A percentile compares a stretch with the other conserved stretches of the same genome.
Evolutionary conservation across 1,140 invertebrate species (phyloP).

Genomic region (Aphelinus atriplicis): DNA sequence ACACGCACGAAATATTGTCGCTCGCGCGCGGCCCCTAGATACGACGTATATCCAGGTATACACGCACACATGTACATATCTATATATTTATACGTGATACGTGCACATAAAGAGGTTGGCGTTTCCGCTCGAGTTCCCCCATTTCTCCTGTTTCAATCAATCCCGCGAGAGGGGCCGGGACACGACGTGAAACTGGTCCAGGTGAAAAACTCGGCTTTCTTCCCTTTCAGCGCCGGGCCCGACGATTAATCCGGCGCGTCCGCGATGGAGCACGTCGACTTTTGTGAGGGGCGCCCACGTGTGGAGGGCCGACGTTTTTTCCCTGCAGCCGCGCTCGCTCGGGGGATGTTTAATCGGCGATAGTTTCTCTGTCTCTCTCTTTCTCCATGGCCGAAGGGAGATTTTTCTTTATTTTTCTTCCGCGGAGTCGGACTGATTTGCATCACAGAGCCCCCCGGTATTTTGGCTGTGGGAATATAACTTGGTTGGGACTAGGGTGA

Average conservation of each 20-base stretch:
- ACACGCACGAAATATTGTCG: background rate
- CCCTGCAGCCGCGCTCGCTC: too few species aligned
- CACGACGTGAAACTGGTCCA: background rate
- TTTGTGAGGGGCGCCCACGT: too few species aligned
- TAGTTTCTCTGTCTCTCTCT: background rate
- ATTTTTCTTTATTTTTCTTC: slow-evolving; percentile 42
- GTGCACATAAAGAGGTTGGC: background rate
- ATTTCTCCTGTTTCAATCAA: background rate
- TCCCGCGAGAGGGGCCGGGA: too few species aligned
- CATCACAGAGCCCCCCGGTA: too few species aligned
- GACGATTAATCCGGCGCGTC: slow-evolving; percentile 49
- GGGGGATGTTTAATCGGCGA: slow-evolving; percentile 2
- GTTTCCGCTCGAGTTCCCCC: slow-evolving; percentile 37
- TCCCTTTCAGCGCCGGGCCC: background rate
- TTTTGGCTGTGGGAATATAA: too few species aligned
- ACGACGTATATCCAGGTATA: background rate
- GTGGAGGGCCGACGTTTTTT: too few species aligned
- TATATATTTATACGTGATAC: too few species aligned
- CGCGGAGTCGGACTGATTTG: too few species aligned
- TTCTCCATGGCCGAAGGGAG: background rate
- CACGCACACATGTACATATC: too few species aligned
- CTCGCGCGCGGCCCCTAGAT: background rate
- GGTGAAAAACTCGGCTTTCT: slow-evolving; percentile 36
- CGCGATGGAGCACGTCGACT: slow-evolving; percentile 26
- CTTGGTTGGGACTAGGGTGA: too few species aligned